Percentiles rank a stretch among this genome's conserved stretches.
phyloP scores from a whole-genome alignment of 2,797 vertebrate species.

The Poeciliopsis presidionis region DNA sequence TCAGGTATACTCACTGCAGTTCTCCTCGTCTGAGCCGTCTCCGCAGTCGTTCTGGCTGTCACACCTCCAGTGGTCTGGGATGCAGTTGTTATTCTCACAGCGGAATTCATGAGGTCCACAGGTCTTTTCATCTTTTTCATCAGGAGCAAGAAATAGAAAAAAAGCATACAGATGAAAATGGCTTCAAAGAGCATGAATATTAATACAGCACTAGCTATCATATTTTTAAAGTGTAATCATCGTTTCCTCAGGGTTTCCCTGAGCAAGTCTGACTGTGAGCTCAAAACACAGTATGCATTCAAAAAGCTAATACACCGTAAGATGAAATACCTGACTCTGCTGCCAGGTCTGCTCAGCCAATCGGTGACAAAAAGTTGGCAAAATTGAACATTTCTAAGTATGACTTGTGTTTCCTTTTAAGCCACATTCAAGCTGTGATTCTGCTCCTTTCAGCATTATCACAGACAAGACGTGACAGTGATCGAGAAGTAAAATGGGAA shows the following conservation, averaged over 20 bases:
- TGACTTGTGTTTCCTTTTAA: constrained; percentile 7
- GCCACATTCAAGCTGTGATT: not conserved
- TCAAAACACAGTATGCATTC: constrained; percentile 74
- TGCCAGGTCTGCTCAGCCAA: constrained; percentile 53
- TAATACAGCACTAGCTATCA: constrained; percentile 69
- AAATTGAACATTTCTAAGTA: constrained; percentile 37
- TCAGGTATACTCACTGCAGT: constrained; percentile 91
- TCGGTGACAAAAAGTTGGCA: constrained; percentile 44
- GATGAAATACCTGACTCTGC: constrained; percentile 76
- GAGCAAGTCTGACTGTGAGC: constrained; percentile 74
- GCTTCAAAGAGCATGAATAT: constrained; percentile 84
- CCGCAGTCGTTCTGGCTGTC: constrained; percentile 98
- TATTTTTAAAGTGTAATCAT: constrained; percentile 75
- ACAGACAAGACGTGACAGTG: not conserved
- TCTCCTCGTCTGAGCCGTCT: constrained; percentile 97
- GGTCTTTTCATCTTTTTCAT: constrained; percentile 96
- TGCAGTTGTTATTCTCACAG: constrained; percentile 99
- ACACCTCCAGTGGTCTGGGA: constrained; percentile 98
- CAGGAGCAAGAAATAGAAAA: constrained; percentile 71
- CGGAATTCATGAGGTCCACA: constrained; percentile 98
- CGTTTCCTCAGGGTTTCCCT: constrained; percentile 78
- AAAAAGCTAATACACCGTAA: constrained; percentile 60
- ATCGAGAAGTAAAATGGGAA: constrained; percentile 4
- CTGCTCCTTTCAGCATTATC: not conserved
- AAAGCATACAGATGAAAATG: constrained; percentile 80